Percentiles rank a stretch among this genome's conserved stretches.
Evolutionary conservation across 1,140 invertebrate species (phyloP).

Genomic region (Macrobrachium rosenbergii): DNA sequence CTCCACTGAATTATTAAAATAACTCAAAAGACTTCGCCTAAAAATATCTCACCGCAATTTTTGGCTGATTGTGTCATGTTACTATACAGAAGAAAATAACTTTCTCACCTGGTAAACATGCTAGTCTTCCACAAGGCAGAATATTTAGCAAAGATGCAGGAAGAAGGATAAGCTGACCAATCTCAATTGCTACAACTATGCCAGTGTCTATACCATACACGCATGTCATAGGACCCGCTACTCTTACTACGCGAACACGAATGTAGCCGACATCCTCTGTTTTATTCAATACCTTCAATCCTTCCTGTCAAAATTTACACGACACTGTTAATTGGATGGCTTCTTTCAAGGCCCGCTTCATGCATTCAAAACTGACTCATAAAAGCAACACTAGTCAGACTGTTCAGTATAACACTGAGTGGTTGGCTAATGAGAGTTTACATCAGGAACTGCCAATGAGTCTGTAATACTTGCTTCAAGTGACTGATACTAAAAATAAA

Average conservation of each 20-base stretch:
- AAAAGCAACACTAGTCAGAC: neutral
- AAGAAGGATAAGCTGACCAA: slow-evolving; percentile 28
- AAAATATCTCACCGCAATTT: no score
- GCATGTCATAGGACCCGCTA: neutral
- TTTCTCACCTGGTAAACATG: slow-evolving; percentile 24
- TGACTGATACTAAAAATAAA: no score
- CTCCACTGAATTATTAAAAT: no score
- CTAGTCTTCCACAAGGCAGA: slow-evolving; percentile 36
- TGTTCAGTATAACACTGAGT: no score
- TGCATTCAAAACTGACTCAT: neutral
- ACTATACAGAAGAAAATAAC: neutral
- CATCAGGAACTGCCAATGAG: no score
- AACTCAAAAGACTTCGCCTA: no score
- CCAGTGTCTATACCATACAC: slow-evolving; percentile 52
- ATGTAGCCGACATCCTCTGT: slow-evolving; percentile 32
- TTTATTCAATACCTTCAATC: neutral
- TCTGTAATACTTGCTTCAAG: no score
- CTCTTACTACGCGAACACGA: slow-evolving; percentile 42
- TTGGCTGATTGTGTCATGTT: no score
- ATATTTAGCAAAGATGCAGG: slow-evolving; percentile 4
- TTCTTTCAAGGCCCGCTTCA: neutral
- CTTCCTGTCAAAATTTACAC: slow-evolving; percentile 6
- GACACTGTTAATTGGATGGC: neutral
- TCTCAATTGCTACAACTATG: neutral
- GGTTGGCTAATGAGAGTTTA: no score